Conservation (phyloP, 53 echinoderm and acorn worm species). For the Crossaster papposus region DNA sequence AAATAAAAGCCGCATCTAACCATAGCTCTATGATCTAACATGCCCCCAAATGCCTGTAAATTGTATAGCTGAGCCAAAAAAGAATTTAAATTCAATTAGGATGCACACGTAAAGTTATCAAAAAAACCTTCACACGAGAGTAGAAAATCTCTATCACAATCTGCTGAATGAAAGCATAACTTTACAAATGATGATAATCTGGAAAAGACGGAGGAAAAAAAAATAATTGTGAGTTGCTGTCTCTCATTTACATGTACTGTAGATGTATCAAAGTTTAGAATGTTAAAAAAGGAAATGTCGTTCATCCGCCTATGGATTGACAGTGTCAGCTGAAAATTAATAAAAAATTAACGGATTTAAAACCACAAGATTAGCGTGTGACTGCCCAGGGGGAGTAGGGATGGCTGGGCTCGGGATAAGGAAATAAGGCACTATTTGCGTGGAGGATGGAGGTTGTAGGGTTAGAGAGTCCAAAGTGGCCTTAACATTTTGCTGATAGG, state of each 20-base stretch:
- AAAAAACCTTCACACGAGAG: background rate
- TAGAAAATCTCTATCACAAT: background rate
- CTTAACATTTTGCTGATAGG: background rate
- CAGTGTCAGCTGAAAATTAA: background rate
- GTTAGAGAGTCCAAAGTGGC: background rate
- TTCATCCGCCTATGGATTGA: background rate
- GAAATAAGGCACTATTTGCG: slow-evolving; percentile 20
- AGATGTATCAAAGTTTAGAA: background rate
- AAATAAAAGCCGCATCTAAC: too few species aligned
- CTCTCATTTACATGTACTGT: too few species aligned
- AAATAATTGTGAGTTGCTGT: background rate
- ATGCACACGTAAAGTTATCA: too few species aligned
- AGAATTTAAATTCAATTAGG: background rate
- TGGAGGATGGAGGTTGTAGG: background rate
- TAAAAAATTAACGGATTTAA: background rate
- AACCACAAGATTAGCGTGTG: background rate
- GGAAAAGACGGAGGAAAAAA: too few species aligned
- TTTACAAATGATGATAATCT: background rate
- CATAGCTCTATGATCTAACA: background rate
- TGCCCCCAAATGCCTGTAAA: background rate
- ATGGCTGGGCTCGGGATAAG: slow-evolving; percentile 31
- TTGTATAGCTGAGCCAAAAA: background rate
- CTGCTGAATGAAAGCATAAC: background rate
- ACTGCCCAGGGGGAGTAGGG: slow-evolving; percentile 1
- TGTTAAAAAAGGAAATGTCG: background rate